A percentile compares a stretch with the other conserved stretches of the same genome.
phyloP scores from a whole-genome alignment of 1,140 invertebrate species.

The Helicoverpa armigera region DNA sequence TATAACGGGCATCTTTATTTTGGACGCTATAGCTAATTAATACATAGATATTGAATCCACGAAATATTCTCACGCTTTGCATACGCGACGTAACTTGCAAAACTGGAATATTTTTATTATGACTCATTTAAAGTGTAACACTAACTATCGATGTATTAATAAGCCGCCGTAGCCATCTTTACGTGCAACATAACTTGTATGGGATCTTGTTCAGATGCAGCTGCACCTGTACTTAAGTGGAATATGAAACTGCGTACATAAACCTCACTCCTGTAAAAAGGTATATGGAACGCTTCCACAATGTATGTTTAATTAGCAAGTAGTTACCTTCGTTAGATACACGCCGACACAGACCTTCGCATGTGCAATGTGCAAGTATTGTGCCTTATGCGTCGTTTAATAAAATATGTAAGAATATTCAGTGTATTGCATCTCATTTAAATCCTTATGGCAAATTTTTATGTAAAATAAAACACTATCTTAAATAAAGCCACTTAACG shows the following conservation, averaged over 20 bases:
- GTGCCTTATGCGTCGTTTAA: too few species aligned
- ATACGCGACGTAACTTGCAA: constrained; percentile 48
- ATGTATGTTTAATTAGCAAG: constrained; percentile 24
- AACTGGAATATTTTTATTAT: constrained; percentile 56
- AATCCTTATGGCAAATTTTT: too few species aligned
- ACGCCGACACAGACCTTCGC: neutral
- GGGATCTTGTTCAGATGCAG: constrained; percentile 16
- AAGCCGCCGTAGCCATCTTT: constrained; percentile 18
- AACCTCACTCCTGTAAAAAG: constrained; percentile 14
- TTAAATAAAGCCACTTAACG: too few species aligned
- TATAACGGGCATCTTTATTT: constrained; percentile 55
- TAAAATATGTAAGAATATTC: too few species aligned
- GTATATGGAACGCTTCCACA: neutral
- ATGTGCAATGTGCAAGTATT: neutral
- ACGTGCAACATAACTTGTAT: constrained; percentile 30
- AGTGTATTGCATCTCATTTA: too few species aligned
- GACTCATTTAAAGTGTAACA: constrained; percentile 54
- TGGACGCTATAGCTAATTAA: constrained; percentile 50
- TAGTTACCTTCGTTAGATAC: neutral
- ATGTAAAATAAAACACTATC: too few species aligned
- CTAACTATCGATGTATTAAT: constrained; percentile 43
- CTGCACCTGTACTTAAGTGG: constrained; percentile 35
- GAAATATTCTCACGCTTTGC: constrained; percentile 59
- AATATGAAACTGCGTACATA: constrained; percentile 38
- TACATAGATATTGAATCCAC: constrained; percentile 45